These are phyloP conservation scores for Echeneis naucrates DNA, from an alignment of 2,797 vertebrate genomes.

Conservation along the genomic window DNA sequence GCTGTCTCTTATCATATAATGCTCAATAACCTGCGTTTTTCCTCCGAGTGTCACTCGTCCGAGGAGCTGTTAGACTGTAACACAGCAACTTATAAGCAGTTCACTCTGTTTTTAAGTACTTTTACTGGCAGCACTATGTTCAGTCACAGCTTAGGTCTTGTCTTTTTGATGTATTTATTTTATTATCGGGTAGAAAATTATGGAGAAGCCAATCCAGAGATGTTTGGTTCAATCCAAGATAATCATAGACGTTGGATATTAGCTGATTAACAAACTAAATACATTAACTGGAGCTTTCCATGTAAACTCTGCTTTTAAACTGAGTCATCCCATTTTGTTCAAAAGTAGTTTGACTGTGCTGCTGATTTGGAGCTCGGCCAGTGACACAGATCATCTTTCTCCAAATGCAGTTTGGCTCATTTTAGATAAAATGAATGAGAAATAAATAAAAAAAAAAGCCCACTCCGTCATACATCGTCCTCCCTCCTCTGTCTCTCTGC, in stretches of 20 bases:
- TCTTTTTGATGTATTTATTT: background rate
- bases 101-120: background rate
- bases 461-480: background rate
- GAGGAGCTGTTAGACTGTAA: background rate
- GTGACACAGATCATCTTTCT: background rate
- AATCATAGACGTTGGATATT: too few relatives aligned
- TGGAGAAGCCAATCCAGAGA: background rate
- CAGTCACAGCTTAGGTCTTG: background rate
- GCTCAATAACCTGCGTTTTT: conserved; percentile 41
- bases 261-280: background rate
- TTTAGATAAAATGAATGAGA: conserved; percentile 3
- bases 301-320: too few relatives aligned
- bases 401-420: background rate
- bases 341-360: background rate
- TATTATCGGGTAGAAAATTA: background rate
- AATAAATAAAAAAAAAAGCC: background rate
- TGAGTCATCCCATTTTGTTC: background rate
- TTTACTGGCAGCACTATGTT: background rate
- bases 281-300: too few relatives aligned
- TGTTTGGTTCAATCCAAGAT: background rate
- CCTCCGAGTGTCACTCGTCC: conserved; percentile 8
- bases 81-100: background rate
- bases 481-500: conserved; percentile 19
- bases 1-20: conserved; percentile 36
- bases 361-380: background rate